phyloP scores from a whole-genome alignment of 2,113 vertebrate species.

The Alethe diademata region DNA sequence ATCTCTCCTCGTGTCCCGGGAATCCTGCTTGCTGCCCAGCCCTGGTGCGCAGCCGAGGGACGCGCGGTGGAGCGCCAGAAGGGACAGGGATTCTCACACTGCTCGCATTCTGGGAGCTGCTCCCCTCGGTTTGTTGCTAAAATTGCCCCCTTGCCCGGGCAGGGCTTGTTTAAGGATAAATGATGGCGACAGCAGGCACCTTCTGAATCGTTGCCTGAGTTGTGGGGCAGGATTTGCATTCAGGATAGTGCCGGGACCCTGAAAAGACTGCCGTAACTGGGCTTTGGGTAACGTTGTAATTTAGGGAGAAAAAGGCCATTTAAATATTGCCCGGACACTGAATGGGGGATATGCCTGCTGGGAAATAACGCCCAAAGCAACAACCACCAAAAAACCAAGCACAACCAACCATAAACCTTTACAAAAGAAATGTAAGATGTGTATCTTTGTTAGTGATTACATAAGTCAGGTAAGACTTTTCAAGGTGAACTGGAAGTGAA shows the following conservation, averaged over 20 bases:
- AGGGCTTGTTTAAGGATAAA: background rate
- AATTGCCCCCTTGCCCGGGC: accelerated
- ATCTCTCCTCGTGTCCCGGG: too few relatives aligned
- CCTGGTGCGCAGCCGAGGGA: accelerated
- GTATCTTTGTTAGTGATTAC: background rate
- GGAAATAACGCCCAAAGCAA: background rate
- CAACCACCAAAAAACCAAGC: background rate
- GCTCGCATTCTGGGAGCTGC: accelerated
- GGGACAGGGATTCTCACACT: accelerated
- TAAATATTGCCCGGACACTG: background rate
- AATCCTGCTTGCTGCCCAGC: background rate
- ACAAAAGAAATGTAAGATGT: background rate
- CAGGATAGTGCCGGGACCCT: accelerated
- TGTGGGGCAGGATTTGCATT: background rate
- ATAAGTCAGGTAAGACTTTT: background rate
- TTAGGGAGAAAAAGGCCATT: accelerated
- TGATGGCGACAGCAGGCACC: accelerated
- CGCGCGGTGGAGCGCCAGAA: background rate
- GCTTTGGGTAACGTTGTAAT: background rate
- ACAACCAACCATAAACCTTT: background rate
- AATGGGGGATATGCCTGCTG: accelerated
- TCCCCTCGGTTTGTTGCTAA: too few relatives aligned
- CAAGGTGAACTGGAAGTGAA: background rate
- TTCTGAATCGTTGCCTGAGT: accelerated
- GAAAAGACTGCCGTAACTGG: too few relatives aligned